Percentiles rank a stretch among this genome's conserved stretches.
Evolutionary conservation across 35 echinoderm and acorn worm genomes (phyloP).

Genomic region (Ptychodera flava): DNA sequence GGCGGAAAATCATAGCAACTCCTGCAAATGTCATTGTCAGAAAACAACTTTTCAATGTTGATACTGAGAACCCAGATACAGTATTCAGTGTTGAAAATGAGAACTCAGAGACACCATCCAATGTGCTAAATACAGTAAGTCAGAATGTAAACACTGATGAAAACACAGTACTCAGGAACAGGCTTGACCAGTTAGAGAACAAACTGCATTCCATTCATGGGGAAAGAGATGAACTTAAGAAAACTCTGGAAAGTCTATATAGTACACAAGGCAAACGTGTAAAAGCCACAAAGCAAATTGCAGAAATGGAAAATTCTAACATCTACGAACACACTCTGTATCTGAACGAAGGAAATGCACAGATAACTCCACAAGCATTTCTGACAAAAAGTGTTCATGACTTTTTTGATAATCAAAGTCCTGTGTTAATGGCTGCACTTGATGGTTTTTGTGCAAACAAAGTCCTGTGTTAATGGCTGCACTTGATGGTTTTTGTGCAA

Average conservation of each 20-base stretch:
- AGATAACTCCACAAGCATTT: background rate
- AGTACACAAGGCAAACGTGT: background rate
- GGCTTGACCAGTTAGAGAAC: background rate
- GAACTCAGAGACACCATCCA: too few relatives aligned
- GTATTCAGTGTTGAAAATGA: too few relatives aligned
- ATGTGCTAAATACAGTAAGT: too few relatives aligned
- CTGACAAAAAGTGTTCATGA: background rate
- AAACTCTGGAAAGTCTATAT: background rate
- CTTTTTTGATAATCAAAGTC: background rate
- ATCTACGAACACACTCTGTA: background rate
- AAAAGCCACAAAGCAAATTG: background rate
- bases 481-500: background rate
- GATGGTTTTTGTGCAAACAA: background rate
- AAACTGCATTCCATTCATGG: background rate
- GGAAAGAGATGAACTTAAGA: background rate
- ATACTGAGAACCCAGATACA: too few relatives aligned
- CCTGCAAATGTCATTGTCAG: too few relatives aligned
- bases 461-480: background rate
- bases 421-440: background rate
- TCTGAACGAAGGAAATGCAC: background rate
- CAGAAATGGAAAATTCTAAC: background rate
- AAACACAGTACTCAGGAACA: background rate
- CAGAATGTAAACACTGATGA: too few relatives aligned
- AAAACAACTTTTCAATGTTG: too few relatives aligned
- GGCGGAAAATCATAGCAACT: too few relatives aligned